Evolutionary conservation across 2,888 invertebrate species (phyloP), one percentile per base, ranked within the genome.

Genomic region (Pyrgus malvae): DNA sequence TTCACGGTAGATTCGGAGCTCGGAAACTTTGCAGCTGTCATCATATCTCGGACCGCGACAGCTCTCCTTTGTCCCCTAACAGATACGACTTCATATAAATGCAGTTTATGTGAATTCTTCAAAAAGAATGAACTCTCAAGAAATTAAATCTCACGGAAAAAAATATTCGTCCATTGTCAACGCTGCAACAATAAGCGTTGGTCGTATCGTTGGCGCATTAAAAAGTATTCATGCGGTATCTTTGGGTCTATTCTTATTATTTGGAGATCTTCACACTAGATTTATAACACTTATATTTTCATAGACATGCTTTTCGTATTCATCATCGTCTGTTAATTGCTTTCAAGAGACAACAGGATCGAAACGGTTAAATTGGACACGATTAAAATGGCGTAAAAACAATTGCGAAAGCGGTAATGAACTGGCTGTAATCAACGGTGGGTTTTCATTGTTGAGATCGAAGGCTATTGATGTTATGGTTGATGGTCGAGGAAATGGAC

Each of bases 151-250:
- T 72, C 80, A 81, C 38, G 76, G 75, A 76, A 84, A 84, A 77
- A 86, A 87, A 80, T 63, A 62, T 64, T 67, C 56, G 44, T 48
- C 83, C 76, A 80, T 88, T 88, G 86, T 87, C 67, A 72, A 68
- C 65, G 57, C 64, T 59, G 62, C 65, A 69, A 88, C 86, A 88
- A 88, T 86, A 70, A 66, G 72, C 74, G 78, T 78, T 84, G 86
- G 89, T 82, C 87, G 88, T 88, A 90, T 89, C 88, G 80, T 78
- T 87, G 86, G 84, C 87, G 74, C 87, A 89, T 90, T 89, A 90
- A 90, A 90, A 88, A 89, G 88, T 86, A 90, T 90, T 89, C 89
- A 89, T 84, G 85, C 82, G 86, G 86, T 86, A 81, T 80, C 78
- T 76, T 84, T 72, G 73, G 73, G 78, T 80, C 79, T 78, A 73